Percentiles rank a stretch among this genome's conserved stretches.
Conservation (phyloP, 1,140 invertebrate species). For the Ladona fulva region DNA sequence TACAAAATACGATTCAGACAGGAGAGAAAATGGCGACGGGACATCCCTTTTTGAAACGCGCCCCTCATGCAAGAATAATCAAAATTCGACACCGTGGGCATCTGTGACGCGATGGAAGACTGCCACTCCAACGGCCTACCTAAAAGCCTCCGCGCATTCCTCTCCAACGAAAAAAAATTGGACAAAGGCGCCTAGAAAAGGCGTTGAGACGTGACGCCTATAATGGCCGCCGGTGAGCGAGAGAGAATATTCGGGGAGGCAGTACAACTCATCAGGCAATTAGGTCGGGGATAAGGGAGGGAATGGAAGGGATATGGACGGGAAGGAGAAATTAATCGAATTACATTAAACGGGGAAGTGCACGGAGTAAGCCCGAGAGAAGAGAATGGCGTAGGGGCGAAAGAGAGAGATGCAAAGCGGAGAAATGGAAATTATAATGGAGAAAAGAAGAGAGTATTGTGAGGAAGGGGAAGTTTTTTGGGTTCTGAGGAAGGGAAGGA, state of each 20-base stretch:
- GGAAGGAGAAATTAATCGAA: constrained; percentile 23
- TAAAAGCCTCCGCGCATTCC: too few species aligned
- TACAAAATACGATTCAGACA: too few species aligned
- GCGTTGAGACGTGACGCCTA: background rate
- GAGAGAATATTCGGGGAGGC: background rate
- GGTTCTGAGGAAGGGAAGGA: background rate
- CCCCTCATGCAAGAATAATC: too few species aligned
- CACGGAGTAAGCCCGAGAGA: constrained; percentile 18
- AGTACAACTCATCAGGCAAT: background rate
- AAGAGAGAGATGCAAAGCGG: background rate
- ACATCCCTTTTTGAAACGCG: too few species aligned
- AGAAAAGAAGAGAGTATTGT: background rate
- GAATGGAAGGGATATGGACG: background rate
- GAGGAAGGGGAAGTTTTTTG: background rate
- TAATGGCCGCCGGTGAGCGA: background rate
- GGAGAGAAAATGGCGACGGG: too few species aligned
- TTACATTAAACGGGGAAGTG: constrained; percentile 23
- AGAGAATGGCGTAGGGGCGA: constrained; percentile 11
- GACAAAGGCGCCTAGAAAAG: background rate
- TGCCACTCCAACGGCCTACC: too few species aligned
- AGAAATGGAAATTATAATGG: background rate
- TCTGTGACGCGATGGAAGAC: too few species aligned
- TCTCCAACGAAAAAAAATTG: background rate
- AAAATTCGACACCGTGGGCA: too few species aligned
- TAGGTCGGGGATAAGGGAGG: background rate